Conservation (phyloP, 2,113 vertebrate species). For the Lampris megalopsis region DNA sequence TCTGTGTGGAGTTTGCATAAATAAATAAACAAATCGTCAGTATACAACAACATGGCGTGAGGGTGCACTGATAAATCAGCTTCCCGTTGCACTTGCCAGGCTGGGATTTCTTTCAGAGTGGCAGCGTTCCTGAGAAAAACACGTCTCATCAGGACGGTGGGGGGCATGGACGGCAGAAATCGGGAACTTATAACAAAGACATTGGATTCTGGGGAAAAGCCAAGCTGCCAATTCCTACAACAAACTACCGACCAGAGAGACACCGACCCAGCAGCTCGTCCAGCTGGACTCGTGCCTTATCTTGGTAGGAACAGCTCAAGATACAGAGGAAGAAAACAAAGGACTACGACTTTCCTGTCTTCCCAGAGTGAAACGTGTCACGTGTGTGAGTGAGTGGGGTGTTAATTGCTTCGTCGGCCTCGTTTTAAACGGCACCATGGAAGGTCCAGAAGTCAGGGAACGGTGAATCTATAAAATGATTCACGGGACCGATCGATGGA, state of each 20-base stretch:
- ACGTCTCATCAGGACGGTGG: no score
- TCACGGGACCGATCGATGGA: conserved; percentile 4
- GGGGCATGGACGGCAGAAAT: not conserved
- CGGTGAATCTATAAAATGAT: conserved; percentile 7
- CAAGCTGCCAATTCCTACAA: not conserved
- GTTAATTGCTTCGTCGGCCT: conserved; percentile 49
- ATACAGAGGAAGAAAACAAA: not conserved
- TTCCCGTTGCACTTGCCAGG: no score
- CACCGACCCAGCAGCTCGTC: conserved; percentile 8
- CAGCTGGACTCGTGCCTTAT: not conserved
- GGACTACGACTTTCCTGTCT: not conserved
- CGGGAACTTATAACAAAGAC: not conserved
- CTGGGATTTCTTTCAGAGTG: no score
- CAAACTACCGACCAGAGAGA: not conserved
- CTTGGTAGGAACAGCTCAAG: not conserved
- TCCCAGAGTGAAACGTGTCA: conserved; percentile 3
- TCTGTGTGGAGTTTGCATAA: no score
- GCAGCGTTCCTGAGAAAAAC: no score
- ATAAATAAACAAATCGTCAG: no score
- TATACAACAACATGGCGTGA: no score
- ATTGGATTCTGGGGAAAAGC: not conserved
- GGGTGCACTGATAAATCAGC: no score
- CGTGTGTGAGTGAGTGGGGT: conserved; percentile 34
- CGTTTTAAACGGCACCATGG: conserved; percentile 25
- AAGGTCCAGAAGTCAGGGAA: conserved; percentile 9